phyloP scores from a whole-genome alignment of 2,797 vertebrate species.

The Microctenopoma lineatum region DNA sequence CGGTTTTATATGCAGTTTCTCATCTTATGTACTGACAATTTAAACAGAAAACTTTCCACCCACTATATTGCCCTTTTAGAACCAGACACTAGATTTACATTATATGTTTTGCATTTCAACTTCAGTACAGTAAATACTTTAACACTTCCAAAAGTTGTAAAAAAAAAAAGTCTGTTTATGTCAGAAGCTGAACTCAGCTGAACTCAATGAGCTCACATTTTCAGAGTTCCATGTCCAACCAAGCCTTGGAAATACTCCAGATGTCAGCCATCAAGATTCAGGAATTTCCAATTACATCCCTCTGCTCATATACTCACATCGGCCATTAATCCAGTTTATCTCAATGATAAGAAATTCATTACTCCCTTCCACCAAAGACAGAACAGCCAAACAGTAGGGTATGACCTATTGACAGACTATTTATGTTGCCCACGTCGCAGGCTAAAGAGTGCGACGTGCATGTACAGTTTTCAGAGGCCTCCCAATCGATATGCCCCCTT shows the following conservation, averaged over 20 bases:
- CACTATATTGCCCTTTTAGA: neutral
- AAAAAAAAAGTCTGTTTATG: too few relatives aligned
- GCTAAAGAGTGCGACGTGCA: constrained; percentile 37
- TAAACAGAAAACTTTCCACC: neutral
- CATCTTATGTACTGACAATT: neutral
- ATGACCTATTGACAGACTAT: constrained; percentile 58
- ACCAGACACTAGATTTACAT: neutral
- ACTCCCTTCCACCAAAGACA: constrained; percentile 25
- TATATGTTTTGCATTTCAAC: constrained; percentile 2
- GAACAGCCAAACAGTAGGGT: constrained; percentile 43
- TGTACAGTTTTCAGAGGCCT: constrained; percentile 57
- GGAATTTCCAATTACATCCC: constrained; percentile 5
- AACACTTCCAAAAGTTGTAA: too few relatives aligned
- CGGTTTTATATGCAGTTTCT: too few relatives aligned
- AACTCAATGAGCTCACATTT: neutral
- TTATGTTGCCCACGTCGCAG: constrained; percentile 41
- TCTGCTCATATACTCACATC: neutral
- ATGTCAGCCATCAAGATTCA: constrained; percentile 7
- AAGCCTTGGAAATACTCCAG: constrained; percentile 20
- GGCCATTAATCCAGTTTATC: constrained; percentile 44
- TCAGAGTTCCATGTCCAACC: constrained; percentile 21
- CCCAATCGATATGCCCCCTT: constrained; percentile 55
- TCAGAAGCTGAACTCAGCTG: neutral
- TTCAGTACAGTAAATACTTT: neutral
- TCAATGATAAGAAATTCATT: constrained; percentile 46